phyloP scores from a whole-genome alignment of 2,113 vertebrate genomes.

The Daboia siamensis region DNA sequence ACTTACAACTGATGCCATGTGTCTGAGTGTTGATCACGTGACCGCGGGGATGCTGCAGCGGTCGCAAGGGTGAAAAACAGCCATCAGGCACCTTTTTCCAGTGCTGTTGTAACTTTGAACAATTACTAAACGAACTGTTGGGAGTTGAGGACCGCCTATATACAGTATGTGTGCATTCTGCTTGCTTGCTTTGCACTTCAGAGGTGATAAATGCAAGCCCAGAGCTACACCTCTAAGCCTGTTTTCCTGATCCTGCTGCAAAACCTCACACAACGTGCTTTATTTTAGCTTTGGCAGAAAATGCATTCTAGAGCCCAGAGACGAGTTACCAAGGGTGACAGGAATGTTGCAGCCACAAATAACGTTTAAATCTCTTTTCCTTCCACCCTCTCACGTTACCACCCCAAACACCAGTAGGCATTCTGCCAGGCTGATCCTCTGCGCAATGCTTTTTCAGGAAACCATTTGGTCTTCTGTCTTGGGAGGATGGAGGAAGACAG shows the following conservation, averaged over 20 bases:
- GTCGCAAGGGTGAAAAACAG: not conserved
- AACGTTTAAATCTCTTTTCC: not conserved
- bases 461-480: not conserved
- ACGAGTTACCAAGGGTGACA: not conserved
- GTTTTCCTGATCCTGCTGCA: not conserved
- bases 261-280: not conserved
- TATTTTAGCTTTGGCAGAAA: not conserved
- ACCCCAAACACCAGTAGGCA: not conserved
- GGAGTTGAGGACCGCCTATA: not conserved
- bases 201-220: not conserved
- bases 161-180: not conserved
- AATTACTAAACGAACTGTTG: not conserved
- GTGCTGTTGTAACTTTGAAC: not conserved
- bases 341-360: not conserved
- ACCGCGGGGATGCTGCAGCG: fast-evolving
- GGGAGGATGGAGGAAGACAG: fast-evolving
- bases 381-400: not conserved
- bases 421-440: slow-evolving; percentile 15
- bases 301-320: slow-evolving; percentile 9
- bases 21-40: not conserved
- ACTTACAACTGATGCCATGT: not conserved
- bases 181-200: not conserved
- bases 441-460: not conserved
- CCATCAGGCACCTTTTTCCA: not conserved
- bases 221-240: not conserved